Evolutionary conservation across 2,797 vertebrate genomes (phyloP), one percentile per base, ranked within the genome.

Genomic region (Lepilemur ruficaudatus): DNA sequence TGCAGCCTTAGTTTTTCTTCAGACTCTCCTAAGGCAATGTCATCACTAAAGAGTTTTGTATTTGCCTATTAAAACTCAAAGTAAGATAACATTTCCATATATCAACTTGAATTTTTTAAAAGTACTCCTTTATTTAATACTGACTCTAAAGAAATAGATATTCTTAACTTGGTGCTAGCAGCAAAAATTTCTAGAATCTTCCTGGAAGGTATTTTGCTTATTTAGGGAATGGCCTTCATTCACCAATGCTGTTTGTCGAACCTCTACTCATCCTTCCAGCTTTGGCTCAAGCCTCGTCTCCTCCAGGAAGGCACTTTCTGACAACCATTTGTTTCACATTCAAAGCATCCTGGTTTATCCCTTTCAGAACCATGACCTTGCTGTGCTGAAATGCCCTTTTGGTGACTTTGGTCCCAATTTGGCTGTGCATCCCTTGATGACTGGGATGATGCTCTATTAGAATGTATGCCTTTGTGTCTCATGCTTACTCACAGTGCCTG

Each of bases 1-100:
- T 69, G 38, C 52, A 86, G 75, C 35, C 59, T 81, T 82, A 30
- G 70, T 55, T 72, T 75, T 89, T 70, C 79, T 61, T 73, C 63
- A 84, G 63, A 83, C n/a, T 57, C 52, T 76, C 59, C 46, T 79
- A 75, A 88, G 28, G 88, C 70, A 76, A 84, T 80, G 41, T 43
- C 89, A 61, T 55, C 28, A 10, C 43, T 61, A 52, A 85, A 85
- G 32, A 30, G 23, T 86, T 94, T 79, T 82, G 41, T 46, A 93
- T 83, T 92, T 95, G 46, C 92, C 41, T 92, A 76, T 95, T 97
- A 82, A 97, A 88, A 80, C 46, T 69, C 35, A 30, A 46, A 83
- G 76, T 25, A 30, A 83, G 63, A 57, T 80, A 76, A 88, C 43
- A 57, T 83, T 97, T 92, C 83, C 32, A 61, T 32, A 12, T 55